A percentile compares a stretch with the other conserved stretches of the same genome.
These are phyloP conservation scores for Neocrepidodera transversa DNA, from an alignment of 2,888 invertebrate species.

Conservation along the genomic window DNA sequence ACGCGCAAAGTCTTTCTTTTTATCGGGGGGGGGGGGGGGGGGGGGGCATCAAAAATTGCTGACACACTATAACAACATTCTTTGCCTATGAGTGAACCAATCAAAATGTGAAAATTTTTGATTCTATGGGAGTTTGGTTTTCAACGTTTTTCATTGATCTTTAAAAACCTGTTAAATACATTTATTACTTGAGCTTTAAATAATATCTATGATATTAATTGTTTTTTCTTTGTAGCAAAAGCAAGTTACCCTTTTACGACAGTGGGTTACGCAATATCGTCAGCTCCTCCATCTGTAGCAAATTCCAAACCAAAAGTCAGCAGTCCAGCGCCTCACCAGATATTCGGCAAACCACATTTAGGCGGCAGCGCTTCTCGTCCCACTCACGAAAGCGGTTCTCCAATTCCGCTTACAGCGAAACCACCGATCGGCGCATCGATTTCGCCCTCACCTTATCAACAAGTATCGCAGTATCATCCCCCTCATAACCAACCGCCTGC, in stretches of 20 bases:
- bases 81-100: too few relatives aligned
- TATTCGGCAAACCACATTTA: slow-evolving; percentile 72
- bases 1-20: too few relatives aligned
- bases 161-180: too few relatives aligned
- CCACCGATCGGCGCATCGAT: slow-evolving; percentile 54
- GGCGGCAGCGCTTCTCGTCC: slow-evolving; percentile 63
- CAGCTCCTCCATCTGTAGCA: slow-evolving; percentile 62
- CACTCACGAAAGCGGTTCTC: slow-evolving; percentile 54
- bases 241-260: slow-evolving; percentile 60
- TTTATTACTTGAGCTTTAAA: too few relatives aligned
- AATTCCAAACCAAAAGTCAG: slow-evolving; percentile 73
- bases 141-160: too few relatives aligned
- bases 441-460: slow-evolving; percentile 64
- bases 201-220: too few relatives aligned
- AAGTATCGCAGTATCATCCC: slow-evolving; percentile 57
- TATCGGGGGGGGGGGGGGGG: too few relatives aligned
- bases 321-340: slow-evolving; percentile 78
- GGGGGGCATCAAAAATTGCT: too few relatives aligned
- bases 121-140: too few relatives aligned
- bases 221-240: slow-evolving; percentile 40
- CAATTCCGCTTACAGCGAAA: slow-evolving; percentile 67
- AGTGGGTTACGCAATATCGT: slow-evolving; percentile 59
- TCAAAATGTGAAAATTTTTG: too few relatives aligned
- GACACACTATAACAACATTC: too few relatives aligned
- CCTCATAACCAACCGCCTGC: slow-evolving; percentile 58